Base-by-base conservation (phyloP, 2,113 vertebrate species). In the Zosterops borbonicus region DNA sequence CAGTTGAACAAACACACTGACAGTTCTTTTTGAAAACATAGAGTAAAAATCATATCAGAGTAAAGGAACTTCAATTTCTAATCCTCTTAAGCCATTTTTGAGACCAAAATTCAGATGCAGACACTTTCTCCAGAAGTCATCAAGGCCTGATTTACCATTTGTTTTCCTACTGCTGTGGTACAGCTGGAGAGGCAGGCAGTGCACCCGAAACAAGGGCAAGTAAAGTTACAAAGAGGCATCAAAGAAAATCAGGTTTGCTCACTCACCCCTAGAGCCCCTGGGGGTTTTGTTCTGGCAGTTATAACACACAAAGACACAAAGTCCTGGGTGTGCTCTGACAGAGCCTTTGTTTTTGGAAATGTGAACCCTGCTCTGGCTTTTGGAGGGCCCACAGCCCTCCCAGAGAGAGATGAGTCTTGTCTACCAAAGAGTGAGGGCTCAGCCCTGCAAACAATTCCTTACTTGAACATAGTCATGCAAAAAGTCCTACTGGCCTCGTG, bases 1-100 rank as follows among this genome's bases (percentile, higher is more conserved):
- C 92, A 88, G 92, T 87, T 91, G 97, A 97, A 83, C 78, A 97
- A 95, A 97, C 92, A 95, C 44, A 33, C 62, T 89, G 89, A 84
- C 86, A 94, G 69, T 89, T 85, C 89, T 83, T 64, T 95, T 76
- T 56, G 75, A 94, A 96, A 96, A 68, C 82, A 70, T 47, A 85
- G 28, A 80, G 29, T 75, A 76, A 80, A 92, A 84, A 86, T 80
- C 65, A 58, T 79, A 69, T 63, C 39, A 70, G 68, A 83, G 41
- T 63, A 92, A 46, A 87, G 64, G 62, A 79, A 73, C 29, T 59
- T 76, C 62, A 81, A 69, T 94, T 96, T 90, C 33, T 92, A 81
- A 68, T 94, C 80, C 73, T 90, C 83, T 92, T 84, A 76, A 71
- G 42, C 14, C 41, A 58, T 92, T 96, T 78, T 59, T 90, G 83